Evolutionary conservation across 2,113 vertebrate genomes (phyloP), one percentile per base, ranked within the genome.

Genomic region (Anser cygnoides): DNA sequence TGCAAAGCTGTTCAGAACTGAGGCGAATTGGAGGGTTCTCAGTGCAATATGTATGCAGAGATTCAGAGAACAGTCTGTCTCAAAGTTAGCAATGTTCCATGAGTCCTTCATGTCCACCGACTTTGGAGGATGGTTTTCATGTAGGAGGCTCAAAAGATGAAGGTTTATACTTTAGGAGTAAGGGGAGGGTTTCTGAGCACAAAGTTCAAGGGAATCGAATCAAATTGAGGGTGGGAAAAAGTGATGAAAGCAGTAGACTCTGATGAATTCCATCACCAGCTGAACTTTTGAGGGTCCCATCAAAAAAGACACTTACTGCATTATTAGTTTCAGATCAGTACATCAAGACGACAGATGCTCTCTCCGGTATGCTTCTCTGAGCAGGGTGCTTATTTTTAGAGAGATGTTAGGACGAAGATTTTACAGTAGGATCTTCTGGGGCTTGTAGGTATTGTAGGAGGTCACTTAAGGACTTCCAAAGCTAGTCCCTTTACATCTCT

Each of bases 31-130:
- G 33, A 41, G 29, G 35, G 17, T 23, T 91, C 10, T 78, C 43
- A 7, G 1, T 49, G 13, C 25, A 57, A 13, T 26, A 16, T 20
- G 13, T 0, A 0, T 33, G 14, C 7, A 41, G 21, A 61, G 41
- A 66, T 66, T 71, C 55, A 2, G 77, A 84, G 6, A 72, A n/a
- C 35, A 83, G 28, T n/a, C 31, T 62, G 18, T 41, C 59, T 62
- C 44, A 44, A 52, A 46, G 22, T 35, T 23, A 71, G 4, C 21
- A 41, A 77, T 77, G 14, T 62, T 83, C 35, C 13, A 7, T 21
- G 21, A 70, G 41, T 41, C 26, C 13, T 89, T 88, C 49, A 6
- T 49, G 59, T 44, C 44, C 49, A 17, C 19, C 54, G 35, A 37
- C 21, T 49, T 21, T 4, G 11, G 10, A 65, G 23, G 11, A 2